phyloP scores from a whole-genome alignment of 1,140 invertebrate genomes.

The Drosophila paulistorum region DNA sequence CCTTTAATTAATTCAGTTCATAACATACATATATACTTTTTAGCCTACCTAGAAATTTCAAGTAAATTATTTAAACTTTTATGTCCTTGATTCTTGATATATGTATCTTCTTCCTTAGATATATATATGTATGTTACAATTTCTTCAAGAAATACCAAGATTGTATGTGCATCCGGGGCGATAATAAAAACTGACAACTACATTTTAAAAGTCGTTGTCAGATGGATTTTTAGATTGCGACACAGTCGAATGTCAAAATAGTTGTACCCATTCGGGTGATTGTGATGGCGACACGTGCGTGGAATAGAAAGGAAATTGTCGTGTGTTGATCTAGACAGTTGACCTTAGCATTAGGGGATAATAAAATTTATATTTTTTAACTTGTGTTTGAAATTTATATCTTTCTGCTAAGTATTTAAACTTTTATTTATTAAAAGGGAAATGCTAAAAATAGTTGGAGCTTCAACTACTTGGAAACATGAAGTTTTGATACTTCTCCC shows the following conservation, averaged over 20 bases:
- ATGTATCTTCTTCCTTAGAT: too few relatives aligned
- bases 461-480: too few relatives aligned
- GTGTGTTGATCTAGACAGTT: not conserved
- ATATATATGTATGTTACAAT: not conserved
- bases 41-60: too few relatives aligned
- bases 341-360: not conserved
- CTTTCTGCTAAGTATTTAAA: too few relatives aligned
- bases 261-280: not conserved
- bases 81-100: too few relatives aligned
- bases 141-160: not conserved
- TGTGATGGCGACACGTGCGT: not conserved
- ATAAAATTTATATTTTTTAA: not conserved
- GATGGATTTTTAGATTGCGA: not conserved
- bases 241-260: conserved; percentile 1
- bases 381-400: not conserved
- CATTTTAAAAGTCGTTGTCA: not conserved
- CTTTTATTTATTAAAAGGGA: too few relatives aligned
- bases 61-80: too few relatives aligned
- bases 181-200: not conserved
- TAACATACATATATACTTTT: too few relatives aligned
- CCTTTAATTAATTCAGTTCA: too few relatives aligned
- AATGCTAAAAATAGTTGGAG: too few relatives aligned
- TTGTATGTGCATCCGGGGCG: not conserved
- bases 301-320: not conserved
- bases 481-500: too few relatives aligned